These are phyloP conservation scores for Dilophus febrilis DNA, from an alignment of 2,888 invertebrate genomes.

Conservation along the genomic window DNA sequence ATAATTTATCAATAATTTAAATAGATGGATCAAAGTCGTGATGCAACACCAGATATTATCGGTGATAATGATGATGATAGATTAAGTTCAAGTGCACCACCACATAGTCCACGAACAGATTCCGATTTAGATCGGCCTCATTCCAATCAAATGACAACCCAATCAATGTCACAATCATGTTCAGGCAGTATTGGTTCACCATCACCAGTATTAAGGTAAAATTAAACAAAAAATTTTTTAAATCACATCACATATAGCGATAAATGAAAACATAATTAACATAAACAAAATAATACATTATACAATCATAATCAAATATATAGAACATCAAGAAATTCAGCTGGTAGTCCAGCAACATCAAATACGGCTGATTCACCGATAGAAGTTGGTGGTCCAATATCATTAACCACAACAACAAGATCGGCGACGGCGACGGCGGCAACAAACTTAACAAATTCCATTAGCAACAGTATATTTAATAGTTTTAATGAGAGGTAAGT, in stretches of 20 bases:
- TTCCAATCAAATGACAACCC: conserved; percentile 24
- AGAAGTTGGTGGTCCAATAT: conserved; percentile 30
- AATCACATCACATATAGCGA: too few species aligned
- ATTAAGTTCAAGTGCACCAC: conserved; percentile 23
- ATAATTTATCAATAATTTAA: too few species aligned
- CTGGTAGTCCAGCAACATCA: conserved; percentile 39
- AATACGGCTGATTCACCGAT: conserved; percentile 41
- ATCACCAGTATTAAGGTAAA: conserved; percentile 22
- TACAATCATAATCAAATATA: not conserved
- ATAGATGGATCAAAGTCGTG: conserved; percentile 25
- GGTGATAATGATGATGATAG: conserved; percentile 29
- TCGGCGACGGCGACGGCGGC: conserved; percentile 1
- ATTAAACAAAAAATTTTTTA: too few species aligned
- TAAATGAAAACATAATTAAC: too few species aligned
- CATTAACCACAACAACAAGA: conserved; percentile 17
- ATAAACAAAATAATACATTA: too few species aligned
- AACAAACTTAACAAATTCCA: not conserved
- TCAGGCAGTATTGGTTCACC: conserved; percentile 32
- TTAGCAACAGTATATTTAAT: conserved; percentile 50
- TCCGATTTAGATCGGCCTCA: conserved; percentile 28
- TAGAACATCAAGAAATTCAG: conserved; percentile 26
- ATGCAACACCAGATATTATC: conserved; percentile 31
- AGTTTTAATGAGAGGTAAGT: conserved; percentile 38
- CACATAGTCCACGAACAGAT: conserved; percentile 25
- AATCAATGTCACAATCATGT: conserved; percentile 32